A percentile compares a stretch with the other conserved stretches of the same genome.
Conservation (phyloP, 2,888 invertebrate species). For the Chelonus formosanus region DNA sequence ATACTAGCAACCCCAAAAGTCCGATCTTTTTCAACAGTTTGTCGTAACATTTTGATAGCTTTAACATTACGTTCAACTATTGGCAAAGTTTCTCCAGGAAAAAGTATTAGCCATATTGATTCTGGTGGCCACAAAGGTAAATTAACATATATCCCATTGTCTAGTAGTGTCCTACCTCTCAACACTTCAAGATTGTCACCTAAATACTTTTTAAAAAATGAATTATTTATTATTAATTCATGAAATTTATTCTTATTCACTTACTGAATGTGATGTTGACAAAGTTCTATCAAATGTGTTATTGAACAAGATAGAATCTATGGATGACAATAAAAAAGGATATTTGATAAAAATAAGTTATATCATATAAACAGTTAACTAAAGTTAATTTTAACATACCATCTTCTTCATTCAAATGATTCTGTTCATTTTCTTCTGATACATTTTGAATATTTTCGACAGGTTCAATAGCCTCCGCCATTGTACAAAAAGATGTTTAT, state of each 20-base stretch:
- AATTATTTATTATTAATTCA: constrained; percentile 16
- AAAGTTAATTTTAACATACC: background rate
- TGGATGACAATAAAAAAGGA: background rate
- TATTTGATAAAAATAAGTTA: background rate
- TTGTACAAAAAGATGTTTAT: no score
- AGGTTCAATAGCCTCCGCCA: background rate
- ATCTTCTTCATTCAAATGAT: background rate
- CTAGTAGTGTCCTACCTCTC: constrained; percentile 73
- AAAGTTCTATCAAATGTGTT: constrained; percentile 67
- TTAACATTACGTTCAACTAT: constrained; percentile 70
- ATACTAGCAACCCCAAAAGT: constrained; percentile 74
- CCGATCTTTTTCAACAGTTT: constrained; percentile 69
- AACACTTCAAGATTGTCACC: constrained; percentile 71
- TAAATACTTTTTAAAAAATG: constrained; percentile 65
- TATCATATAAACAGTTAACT: background rate
- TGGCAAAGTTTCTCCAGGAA: constrained; percentile 84
- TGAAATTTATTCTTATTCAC: constrained; percentile 35
- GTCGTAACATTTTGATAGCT: constrained; percentile 70
- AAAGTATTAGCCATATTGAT: constrained; percentile 69
- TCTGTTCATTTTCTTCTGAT: background rate
- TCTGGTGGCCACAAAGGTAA: constrained; percentile 66
- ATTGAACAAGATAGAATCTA: constrained; percentile 32
- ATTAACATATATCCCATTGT: constrained; percentile 67
- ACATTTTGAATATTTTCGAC: no score
- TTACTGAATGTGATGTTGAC: constrained; percentile 69